phyloP scores from a whole-genome alignment of 2,888 invertebrate genomes.

The Lymantria monacha region DNA sequence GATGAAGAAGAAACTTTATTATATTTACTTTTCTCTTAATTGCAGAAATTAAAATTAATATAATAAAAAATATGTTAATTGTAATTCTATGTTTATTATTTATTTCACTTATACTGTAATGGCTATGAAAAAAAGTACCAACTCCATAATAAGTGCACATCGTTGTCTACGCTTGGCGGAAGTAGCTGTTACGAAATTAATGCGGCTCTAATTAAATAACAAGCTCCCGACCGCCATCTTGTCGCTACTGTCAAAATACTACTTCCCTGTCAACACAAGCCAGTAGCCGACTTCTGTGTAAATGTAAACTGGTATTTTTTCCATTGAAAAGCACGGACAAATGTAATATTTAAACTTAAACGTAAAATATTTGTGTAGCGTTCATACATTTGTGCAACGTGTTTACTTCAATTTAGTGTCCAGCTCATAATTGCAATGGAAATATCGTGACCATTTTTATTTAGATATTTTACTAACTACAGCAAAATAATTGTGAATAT shows the following conservation, averaged over 20 bases:
- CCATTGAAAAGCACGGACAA: constrained; percentile 20
- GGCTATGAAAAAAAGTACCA: neutral
- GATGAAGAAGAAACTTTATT: too few relatives aligned
- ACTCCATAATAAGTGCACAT: constrained; percentile 4
- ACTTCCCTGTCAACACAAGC: constrained; percentile 48
- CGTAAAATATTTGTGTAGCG: constrained; percentile 5
- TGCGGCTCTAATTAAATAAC: constrained; percentile 76
- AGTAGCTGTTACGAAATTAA: constrained; percentile 75
- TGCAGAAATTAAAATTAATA: too few relatives aligned
- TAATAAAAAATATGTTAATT: too few relatives aligned
- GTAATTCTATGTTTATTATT: too few relatives aligned
- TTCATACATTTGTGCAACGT: constrained; percentile 6
- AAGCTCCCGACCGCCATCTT: constrained; percentile 60
- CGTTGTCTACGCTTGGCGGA: constrained; percentile 52
- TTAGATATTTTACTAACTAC: neutral
- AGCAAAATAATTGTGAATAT: neutral
- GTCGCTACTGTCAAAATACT: constrained; percentile 63
- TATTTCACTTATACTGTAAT: too few relatives aligned
- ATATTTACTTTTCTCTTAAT: too few relatives aligned
- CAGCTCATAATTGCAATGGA: constrained; percentile 3
- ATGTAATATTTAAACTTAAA: constrained; percentile 18
- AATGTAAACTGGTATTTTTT: constrained; percentile 30
- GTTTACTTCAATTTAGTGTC: constrained; percentile 7
- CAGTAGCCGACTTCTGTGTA: constrained; percentile 36
- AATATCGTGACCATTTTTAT: constrained; percentile 2